A percentile compares a stretch with the other conserved stretches of the same genome.
Conservation (phyloP, 2,797 vertebrate species). For the Labroides dimidiatus region DNA sequence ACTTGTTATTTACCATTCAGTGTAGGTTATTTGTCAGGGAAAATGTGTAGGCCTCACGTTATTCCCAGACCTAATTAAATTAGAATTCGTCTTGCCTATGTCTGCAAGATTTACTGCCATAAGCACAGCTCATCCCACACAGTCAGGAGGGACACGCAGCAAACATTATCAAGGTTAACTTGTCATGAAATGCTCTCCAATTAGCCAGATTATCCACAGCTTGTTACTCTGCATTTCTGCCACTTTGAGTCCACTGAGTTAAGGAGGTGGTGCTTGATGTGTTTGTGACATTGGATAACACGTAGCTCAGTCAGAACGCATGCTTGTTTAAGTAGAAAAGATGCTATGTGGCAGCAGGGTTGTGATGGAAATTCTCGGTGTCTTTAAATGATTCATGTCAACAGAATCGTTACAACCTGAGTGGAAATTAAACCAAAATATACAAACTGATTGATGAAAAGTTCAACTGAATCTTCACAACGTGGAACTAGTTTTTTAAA, state of each 20-base stretch:
- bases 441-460: not conserved
- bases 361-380: not conserved
- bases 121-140: constrained; percentile 55
- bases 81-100: constrained; percentile 58
- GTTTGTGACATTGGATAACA: not conserved
- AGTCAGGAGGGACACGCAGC: constrained; percentile 29
- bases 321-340: constrained; percentile 2
- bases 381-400: not conserved
- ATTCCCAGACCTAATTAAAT: constrained; percentile 74
- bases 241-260: too few species aligned
- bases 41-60: constrained; percentile 59
- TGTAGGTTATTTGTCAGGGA: constrained; percentile 65
- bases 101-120: constrained; percentile 62
- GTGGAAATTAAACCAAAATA: too few species aligned
- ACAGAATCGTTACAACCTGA: not conserved
- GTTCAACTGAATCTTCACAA: too few species aligned
- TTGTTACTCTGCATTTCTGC: constrained; percentile 44
- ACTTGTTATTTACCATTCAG: constrained; percentile 65
- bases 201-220: constrained; percentile 26
- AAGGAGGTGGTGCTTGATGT: too few species aligned
- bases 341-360: too few species aligned
- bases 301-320: not conserved
- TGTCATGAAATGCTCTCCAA: constrained; percentile 56
- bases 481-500: too few species aligned
- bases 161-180: constrained; percentile 63